Conservation (phyloP, 2,113 vertebrate genomes). For the Spilogale gracilis region DNA sequence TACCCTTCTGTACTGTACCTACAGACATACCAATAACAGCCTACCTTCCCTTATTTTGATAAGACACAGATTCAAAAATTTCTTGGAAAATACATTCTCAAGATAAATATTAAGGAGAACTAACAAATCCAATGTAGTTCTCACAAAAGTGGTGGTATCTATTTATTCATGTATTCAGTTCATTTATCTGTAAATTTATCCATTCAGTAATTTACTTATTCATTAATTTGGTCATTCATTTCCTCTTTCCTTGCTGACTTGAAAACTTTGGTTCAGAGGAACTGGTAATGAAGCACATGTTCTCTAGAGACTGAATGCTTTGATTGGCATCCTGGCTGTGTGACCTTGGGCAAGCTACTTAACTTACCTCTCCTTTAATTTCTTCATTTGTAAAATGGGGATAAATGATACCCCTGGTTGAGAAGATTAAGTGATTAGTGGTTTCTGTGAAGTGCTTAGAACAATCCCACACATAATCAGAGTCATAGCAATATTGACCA, state of each 20-base stretch:
- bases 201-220: slow-evolving; percentile 6
- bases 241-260: neutral
- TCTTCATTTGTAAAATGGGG: neutral
- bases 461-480: rapidly evolving
- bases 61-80: neutral
- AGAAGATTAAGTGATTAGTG: neutral
- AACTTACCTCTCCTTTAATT: neutral
- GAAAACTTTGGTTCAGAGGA: neutral
- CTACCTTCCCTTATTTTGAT: neutral
- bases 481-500: too few relatives aligned
- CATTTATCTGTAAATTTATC: neutral
- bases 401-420: neutral
- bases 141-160: neutral
- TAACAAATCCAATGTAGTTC: neutral
- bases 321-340: neutral
- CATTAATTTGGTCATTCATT: neutral
- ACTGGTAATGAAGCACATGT: neutral
- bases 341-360: neutral
- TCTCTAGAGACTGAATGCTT: neutral
- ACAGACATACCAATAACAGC: neutral
- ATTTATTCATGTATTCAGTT: neutral
- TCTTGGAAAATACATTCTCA: neutral
- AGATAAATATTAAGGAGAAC: neutral
- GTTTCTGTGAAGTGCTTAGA: neutral
- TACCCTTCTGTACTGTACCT: neutral